These are phyloP conservation scores for Drosophila parabipectinata DNA, from an alignment of 1,140 invertebrate genomes.

Conservation along the genomic window DNA sequence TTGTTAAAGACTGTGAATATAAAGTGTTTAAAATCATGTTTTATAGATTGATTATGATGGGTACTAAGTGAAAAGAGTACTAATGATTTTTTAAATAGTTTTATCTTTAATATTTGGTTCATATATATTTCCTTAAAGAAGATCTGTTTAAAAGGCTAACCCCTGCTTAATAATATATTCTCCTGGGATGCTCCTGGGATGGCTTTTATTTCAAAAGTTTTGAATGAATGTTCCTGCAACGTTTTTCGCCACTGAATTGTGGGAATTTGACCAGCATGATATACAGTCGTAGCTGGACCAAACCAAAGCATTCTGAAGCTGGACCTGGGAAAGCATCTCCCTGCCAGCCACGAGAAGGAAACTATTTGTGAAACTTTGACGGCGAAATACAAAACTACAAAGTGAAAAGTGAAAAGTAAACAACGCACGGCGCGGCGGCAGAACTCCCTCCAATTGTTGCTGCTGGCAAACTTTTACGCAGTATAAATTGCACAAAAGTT, in stretches of 20 bases:
- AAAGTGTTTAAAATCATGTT: not conserved
- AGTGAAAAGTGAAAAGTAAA: conserved; percentile 80
- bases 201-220: not conserved
- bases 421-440: conserved; percentile 47
- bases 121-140: too few relatives aligned
- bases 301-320: conserved; percentile 6
- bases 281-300: conserved; percentile 33
- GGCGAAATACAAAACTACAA: conserved; percentile 75
- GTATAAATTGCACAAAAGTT: conserved; percentile 81
- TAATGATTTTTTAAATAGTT: too few relatives aligned
- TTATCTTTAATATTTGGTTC: too few relatives aligned
- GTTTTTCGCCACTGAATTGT: not conserved
- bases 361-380: conserved; percentile 59
- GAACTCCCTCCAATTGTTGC: conserved; percentile 40
- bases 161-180: too few relatives aligned
- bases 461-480: conserved; percentile 69
- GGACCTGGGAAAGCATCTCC: conserved; percentile 8
- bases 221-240: not conserved
- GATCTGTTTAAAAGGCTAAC: too few relatives aligned
- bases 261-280: conserved; percentile 35
- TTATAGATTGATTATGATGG: too few relatives aligned
- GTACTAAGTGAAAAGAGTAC: too few relatives aligned
- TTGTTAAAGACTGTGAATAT: not conserved
- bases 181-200: too few relatives aligned
- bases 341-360: conserved; percentile 28